Evolutionary conservation across 2,888 invertebrate genomes (phyloP), one percentile per base, ranked within the genome.

Genomic region (Scaptomyza reducta): DNA sequence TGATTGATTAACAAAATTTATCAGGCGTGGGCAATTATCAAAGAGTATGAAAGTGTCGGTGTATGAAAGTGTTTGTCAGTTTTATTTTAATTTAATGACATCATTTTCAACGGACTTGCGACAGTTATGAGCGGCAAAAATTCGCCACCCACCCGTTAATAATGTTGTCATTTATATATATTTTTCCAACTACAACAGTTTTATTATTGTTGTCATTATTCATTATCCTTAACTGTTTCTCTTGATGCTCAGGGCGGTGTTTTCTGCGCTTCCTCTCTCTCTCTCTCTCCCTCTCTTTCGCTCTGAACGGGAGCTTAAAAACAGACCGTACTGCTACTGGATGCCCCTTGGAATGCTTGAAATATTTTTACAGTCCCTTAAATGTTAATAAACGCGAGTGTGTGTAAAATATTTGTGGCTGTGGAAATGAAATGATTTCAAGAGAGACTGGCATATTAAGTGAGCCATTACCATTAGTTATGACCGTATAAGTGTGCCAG

Each of bases 381-480:
- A 65, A 64, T 44, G 9, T 42, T 41, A 49, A 57, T 41, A 5
- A 46, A 42, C 31, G 38, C 35, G 33, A 51, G 40, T 68, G 2
- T 9, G 56, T 41, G 56, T 33, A 33, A 41, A 51, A 27, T 22
- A 33, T 50, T 61, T 70, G 51, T 50, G 66, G 63, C 31, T 58
- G 60, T 67, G 73, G 56, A 75, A 77, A 76, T 74, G 42, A 78
- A 71, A 64, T 68, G 38, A 58, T 56, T 63, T 65, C 47, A 64
- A 62, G 38, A 62, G 38, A 44, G 53, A 40, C 59, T 64, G 56
- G 61, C 76, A 70, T 76, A 78, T 77, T 74, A 75, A 78, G 74
- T 77, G 70, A 66, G 68, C 70, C 65, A 78, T 79, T 79, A 80
- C 62, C 78, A 80, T 80, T 78, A 78, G 74, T 79, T 78, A 78